Evolutionary conservation across 2,797 vertebrate genomes (phyloP).

Genomic region (Hoplostethus atlanticus): DNA sequence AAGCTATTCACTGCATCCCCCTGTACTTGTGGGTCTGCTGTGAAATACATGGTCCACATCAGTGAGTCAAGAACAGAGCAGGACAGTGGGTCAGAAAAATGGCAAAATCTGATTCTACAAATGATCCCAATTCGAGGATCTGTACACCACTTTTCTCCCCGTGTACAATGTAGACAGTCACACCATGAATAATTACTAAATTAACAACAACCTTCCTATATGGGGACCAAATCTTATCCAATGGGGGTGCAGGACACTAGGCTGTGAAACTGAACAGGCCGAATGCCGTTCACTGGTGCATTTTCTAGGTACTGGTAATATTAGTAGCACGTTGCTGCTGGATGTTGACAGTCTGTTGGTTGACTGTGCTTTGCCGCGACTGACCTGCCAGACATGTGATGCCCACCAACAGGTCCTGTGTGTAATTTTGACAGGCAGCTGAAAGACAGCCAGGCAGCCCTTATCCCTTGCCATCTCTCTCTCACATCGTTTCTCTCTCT

Average conservation of each 20-base stretch:
- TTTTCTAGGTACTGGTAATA: conserved; percentile 4
- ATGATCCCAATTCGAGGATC: no score
- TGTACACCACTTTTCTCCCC: no score
- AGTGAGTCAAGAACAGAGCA: no score
- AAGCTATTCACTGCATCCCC: conserved; percentile 27
- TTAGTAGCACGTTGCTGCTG: neutral
- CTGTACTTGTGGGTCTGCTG: conserved; percentile 9
- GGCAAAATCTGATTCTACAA: no score
- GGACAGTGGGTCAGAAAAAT: no score
- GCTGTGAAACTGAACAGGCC: neutral
- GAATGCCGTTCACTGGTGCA: neutral
- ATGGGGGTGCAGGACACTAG: neutral
- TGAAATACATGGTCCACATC: neutral
- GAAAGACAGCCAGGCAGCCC: conserved; percentile 38
- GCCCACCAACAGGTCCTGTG: conserved; percentile 31
- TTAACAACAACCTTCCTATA: no score
- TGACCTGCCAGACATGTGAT: conserved; percentile 30
- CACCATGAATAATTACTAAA: no score
- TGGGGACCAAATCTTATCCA: no score
- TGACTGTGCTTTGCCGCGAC: conserved; percentile 9
- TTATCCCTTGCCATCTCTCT: neutral
- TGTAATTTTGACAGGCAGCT: conserved; percentile 51
- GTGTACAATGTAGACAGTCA: no score
- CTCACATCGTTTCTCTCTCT: conserved; percentile 3
- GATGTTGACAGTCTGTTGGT: conserved; percentile 8